Base-by-base conservation (phyloP, 2,888 invertebrate genomes). In the Eupithecia exiguata region DNA sequence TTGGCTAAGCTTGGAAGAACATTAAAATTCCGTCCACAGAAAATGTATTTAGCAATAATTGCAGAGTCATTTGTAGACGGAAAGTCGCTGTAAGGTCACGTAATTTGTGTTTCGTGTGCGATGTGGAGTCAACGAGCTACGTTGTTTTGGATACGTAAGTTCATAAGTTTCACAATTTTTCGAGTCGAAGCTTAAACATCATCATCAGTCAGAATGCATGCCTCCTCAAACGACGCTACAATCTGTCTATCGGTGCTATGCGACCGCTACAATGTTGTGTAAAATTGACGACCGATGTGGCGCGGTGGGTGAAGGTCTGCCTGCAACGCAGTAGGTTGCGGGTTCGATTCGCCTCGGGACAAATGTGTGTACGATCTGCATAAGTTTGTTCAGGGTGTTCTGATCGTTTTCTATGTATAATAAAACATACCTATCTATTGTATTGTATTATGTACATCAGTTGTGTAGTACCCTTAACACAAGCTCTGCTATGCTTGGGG, bases 61-160 rank as follows among this genome's bases (percentile, higher is more conserved):
- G 72, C 66, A 25, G 69, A 78, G 72, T 71, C 71, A 78, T 78
- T 73, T 74, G 74, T 78, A 70, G 69, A 79, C 58, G 72, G 62
- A 74, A 75, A 76, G 74, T 71, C 77, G 71, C 49, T 76, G 70
- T 69, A 72, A 72, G 77, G 78, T 78, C 76, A 78, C 75, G 74
- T 76, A 75, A 76, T 79, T 79, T 77, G 77, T 72, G 71, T 75
- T 77, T 77, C 74, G 74, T 75, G 67, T 72, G 74, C 72, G 72
- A 74, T 72, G 72, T 75, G 58, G 14, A 12, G 25, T 1, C 61
- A 69, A 10, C 21, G 63, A 74, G n/a, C n/a, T 40, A 0, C 14
- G 18, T 38, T 69, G 0, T 69, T 58, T 71, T 70, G 71, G 77
- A 78, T 77, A 16, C 63, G 49, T 53, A 10, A 21, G 10, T 49